A percentile compares a stretch with the other conserved stretches of the same genome.
Evolutionary conservation across 2,113 vertebrate species (phyloP).

Genomic region (Clarias macrocephalus): DNA sequence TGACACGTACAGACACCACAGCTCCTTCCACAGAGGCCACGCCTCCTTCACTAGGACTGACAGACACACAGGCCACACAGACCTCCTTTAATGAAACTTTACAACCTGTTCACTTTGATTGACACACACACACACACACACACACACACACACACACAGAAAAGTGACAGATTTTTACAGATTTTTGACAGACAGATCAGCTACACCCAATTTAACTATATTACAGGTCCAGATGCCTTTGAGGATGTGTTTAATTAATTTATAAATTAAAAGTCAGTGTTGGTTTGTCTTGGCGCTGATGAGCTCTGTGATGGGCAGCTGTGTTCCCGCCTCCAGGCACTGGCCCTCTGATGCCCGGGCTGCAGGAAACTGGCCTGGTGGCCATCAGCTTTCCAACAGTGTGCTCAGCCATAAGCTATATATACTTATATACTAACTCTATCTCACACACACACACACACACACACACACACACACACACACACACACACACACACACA

Average conservation of each 20-base stretch:
- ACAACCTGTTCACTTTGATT: neutral
- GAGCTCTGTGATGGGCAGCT: slow-evolving; percentile 10
- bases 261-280: neutral
- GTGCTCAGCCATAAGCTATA: too few relatives aligned
- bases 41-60: neutral
- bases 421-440: too few relatives aligned
- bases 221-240: neutral
- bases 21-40: neutral
- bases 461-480: neutral
- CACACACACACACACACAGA: neutral
- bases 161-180: neutral
- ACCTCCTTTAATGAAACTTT: neutral
- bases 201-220: neutral
- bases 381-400: slow-evolving; percentile 28
- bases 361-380: slow-evolving; percentile 45
- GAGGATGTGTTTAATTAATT: neutral
- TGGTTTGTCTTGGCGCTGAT: neutral
- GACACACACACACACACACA: neutral
- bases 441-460: slow-evolving; percentile 28
- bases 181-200: neutral
- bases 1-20: neutral
- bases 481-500: slow-evolving; percentile 6
- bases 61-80: neutral
- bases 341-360: slow-evolving; percentile 28
- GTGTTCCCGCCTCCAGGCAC: slow-evolving; percentile 27